Percentiles rank a stretch among this genome's conserved stretches.
These are phyloP conservation scores for Pygoscelis antarcticus DNA, from an alignment of 2,113 vertebrate genomes.

Conservation along the genomic window DNA sequence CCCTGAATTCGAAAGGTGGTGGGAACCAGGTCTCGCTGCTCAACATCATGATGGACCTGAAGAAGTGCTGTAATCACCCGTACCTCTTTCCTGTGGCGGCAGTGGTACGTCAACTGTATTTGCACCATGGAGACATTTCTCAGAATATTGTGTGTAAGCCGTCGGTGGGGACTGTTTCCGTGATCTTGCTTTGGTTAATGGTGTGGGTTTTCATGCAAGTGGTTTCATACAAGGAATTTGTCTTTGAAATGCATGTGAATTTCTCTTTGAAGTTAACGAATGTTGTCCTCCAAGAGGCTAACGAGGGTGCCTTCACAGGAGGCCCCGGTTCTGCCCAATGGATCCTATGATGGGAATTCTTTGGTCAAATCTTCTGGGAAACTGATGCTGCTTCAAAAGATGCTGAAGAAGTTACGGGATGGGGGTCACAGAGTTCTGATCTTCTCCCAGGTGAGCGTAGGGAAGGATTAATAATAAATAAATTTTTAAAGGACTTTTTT, in stretches of 20 bases:
- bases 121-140: fast-evolving
- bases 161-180: background rate
- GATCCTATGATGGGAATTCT: conserved; percentile 94
- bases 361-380: conserved; percentile 97
- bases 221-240: background rate
- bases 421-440: conserved; percentile 95
- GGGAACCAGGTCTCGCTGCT: conserved; percentile 97
- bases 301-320: conserved; percentile 77
- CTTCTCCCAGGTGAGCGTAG: conserved; percentile 89
- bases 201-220: fast-evolving
- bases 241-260: background rate
- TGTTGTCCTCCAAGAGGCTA: background rate
- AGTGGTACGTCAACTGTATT: conserved; percentile 72
- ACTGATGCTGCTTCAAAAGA: conserved; percentile 95
- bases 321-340: conserved; percentile 92
- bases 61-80: conserved; percentile 97
- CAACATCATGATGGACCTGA: conserved; percentile 99
- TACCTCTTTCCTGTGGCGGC: conserved; percentile 96
- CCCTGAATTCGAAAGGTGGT: conserved; percentile 96
- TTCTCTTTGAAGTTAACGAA: fast-evolving
- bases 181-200: background rate
- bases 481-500: background rate
- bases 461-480: background rate
- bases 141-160: background rate
- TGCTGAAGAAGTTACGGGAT: conserved; percentile 93